Conservation (phyloP, 2,888 invertebrate genomes). For the Octodonta nipae region DNA sequence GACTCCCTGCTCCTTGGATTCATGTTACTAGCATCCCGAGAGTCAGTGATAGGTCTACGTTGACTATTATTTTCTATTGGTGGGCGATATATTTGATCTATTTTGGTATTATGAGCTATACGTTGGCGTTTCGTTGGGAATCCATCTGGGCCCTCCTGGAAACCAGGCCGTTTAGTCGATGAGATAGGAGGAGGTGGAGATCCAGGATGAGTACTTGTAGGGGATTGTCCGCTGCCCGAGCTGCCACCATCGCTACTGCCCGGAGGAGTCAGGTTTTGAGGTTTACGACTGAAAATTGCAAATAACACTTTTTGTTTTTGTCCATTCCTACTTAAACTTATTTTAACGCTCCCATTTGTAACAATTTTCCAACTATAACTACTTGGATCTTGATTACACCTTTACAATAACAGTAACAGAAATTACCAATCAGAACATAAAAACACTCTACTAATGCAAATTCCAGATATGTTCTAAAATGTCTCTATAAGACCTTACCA, state of each 20-base stretch:
- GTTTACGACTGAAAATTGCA: constrained; percentile 55
- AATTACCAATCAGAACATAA: too few relatives aligned
- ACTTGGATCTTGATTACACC: too few relatives aligned
- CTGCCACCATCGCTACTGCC: constrained; percentile 72
- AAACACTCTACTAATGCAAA: too few relatives aligned
- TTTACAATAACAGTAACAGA: too few relatives aligned
- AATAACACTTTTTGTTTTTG: too few relatives aligned
- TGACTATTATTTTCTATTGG: constrained; percentile 33
- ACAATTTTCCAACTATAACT: too few relatives aligned
- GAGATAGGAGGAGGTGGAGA: constrained; percentile 61
- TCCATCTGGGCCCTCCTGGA: constrained; percentile 6
- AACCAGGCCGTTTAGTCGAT: constrained; percentile 29
- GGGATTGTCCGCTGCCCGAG: constrained; percentile 67
- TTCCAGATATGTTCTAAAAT: too few relatives aligned
- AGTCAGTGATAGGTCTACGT: constrained; percentile 33
- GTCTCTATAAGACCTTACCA: too few relatives aligned
- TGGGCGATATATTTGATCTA: constrained; percentile 28
- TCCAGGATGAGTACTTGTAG: constrained; percentile 58
- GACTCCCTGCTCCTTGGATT: constrained; percentile 35
- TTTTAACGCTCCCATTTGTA: too few relatives aligned
- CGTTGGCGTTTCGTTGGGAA: constrained; percentile 47
- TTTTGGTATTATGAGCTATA: constrained; percentile 61
- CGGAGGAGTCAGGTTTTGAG: constrained; percentile 81
- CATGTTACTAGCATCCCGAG: constrained; percentile 37
- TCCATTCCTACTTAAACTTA: too few relatives aligned